These are phyloP conservation scores for Muscicapa striata DNA, from an alignment of 2,797 vertebrate species.

Conservation along the genomic window DNA sequence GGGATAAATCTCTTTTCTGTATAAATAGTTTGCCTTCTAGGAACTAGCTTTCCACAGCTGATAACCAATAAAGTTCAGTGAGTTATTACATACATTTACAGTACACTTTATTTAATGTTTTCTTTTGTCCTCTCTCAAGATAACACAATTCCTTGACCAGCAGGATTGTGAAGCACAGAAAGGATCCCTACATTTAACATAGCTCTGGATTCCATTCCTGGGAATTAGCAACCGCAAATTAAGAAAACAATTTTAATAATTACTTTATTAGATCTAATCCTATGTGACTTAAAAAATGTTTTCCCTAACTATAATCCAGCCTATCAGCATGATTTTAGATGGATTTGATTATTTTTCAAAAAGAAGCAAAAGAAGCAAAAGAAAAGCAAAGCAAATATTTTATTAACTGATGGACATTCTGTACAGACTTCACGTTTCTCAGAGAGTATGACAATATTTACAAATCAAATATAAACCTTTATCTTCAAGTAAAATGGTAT, in stretches of 20 bases:
- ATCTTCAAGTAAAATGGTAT: background rate
- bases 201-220: background rate
- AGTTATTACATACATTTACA: background rate
- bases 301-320: background rate
- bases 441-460: background rate
- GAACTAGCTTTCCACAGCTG: background rate
- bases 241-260: background rate
- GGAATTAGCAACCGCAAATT: background rate
- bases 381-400: background rate
- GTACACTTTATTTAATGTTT: accelerated
- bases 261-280: background rate
- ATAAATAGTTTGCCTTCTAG: background rate
- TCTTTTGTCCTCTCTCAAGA: background rate
- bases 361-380: background rate
- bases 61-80: background rate
- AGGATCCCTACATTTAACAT: background rate
- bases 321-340: background rate
- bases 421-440: background rate
- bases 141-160: background rate
- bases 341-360: background rate
- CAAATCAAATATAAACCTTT: background rate
- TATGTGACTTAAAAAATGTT: background rate
- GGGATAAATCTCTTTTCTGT: background rate
- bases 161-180: background rate
- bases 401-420: background rate